Percentiles rank a stretch among this genome's conserved stretches.
These are phyloP conservation scores for Allacma fusca DNA, from an alignment of 2,888 invertebrate species.

Conservation along the genomic window DNA sequence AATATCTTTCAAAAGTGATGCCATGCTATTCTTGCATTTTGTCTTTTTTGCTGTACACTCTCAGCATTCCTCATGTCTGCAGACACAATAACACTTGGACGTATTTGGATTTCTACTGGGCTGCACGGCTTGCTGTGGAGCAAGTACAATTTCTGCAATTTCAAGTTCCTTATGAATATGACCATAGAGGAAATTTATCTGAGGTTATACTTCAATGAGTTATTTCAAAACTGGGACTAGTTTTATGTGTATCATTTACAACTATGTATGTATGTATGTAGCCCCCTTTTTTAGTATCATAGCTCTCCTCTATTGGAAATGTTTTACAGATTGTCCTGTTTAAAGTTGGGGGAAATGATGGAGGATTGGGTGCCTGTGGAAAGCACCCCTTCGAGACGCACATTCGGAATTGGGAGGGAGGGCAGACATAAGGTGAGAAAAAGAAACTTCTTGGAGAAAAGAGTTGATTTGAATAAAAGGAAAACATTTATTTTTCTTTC, in stretches of 20 bases:
- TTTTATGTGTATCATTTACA: too few relatives aligned
- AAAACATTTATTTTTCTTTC: constrained; percentile 38
- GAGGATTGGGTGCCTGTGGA: neutral
- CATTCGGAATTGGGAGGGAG: neutral
- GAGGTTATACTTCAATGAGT: neutral
- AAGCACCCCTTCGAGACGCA: neutral
- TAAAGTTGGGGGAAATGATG: neutral
- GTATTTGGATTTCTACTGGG: too few relatives aligned
- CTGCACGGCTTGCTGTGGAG: neutral
- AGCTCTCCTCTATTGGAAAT: too few relatives aligned
- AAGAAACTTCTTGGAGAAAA: constrained; percentile 3
- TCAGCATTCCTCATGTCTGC: too few relatives aligned
- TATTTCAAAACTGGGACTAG: neutral
- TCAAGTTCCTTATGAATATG: neutral
- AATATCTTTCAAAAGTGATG: neutral
- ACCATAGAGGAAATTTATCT: neutral
- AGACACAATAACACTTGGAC: too few relatives aligned
- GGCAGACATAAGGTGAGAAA: neutral
- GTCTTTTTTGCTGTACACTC: too few relatives aligned
- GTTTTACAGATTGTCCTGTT: neutral
- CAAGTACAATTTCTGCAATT: neutral
- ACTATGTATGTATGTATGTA: too few relatives aligned
- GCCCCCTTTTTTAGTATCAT: too few relatives aligned
- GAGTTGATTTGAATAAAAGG: constrained; percentile 41
- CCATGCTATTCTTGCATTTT: too few relatives aligned